Evolutionary conservation across 2,888 invertebrate genomes (phyloP), one percentile per base, ranked within the genome.

Genomic region (Drosophila parthenogenetica): DNA sequence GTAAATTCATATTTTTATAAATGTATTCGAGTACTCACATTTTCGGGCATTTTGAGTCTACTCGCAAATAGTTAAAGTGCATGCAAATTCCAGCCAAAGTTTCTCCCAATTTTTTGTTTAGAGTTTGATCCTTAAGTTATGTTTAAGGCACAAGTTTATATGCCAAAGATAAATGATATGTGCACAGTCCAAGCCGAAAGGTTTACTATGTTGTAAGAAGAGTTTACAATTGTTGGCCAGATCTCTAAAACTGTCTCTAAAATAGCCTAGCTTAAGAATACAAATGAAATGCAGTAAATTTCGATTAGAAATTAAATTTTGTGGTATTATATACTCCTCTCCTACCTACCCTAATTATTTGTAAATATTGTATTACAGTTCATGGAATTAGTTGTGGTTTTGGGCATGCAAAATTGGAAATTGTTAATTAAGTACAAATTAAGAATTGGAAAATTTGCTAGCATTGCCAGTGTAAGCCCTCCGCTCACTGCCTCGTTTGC

Each of bases 401-500:
- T 29, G 29, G 39, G 55, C 50, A n/a, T 45, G 25, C 13, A 46
- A 50, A 29, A 29, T 29, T 55, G 63, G n/a, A 11, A 29, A 50
- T 22, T 43, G 22, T 54, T 29, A 32, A n/a, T 43, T 46, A 49
- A 35, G 19, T 75, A 55, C 25, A 25, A 39, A 42, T 43, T 48
- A 53, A 55, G 43, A 35, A 17, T 35, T 35, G 35, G 42, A n/a
- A 16, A 32, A 51, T 35, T 32, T 65, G 49, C 7, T 7, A 49
- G 59, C 49, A 50, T 60, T 61, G 51, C 51, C 50, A 58, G 71
- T 53, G 59, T 64, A 64, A 70, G 71, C 73, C 77, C 62, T 75
- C 73, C 74, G 73, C 58, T 73, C 73, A 60, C 62, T 73, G 72
- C 72, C 65, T 35, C 57, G 19, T 39, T 54, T 48, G 67, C 61